These are phyloP conservation scores for Magallana gigas DNA, from an alignment of 1,140 invertebrate genomes.

Conservation along the genomic window DNA sequence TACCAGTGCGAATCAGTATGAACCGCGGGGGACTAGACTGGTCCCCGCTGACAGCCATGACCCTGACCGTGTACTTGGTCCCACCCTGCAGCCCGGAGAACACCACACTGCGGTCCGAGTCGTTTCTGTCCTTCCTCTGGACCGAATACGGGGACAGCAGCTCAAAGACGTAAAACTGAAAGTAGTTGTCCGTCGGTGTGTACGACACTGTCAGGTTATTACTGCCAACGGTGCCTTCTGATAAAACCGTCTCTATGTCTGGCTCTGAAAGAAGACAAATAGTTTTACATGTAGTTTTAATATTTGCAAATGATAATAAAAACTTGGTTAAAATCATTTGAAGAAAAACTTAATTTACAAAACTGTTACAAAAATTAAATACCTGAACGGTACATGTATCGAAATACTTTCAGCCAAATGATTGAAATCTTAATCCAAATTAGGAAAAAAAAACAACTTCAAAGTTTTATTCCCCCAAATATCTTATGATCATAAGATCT, in stretches of 20 bases:
- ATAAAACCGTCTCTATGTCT: constrained; percentile 49
- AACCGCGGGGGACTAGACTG: constrained; percentile 61
- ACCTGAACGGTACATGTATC: no score
- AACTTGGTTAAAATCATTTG: no score
- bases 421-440: no score
- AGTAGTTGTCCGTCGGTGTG: constrained; percentile 58
- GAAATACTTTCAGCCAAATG: no score
- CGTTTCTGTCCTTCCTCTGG: constrained; percentile 58
- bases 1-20: constrained; percentile 64
- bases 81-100: constrained; percentile 67
- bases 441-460: no score
- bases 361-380: no score
- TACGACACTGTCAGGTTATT: constrained; percentile 62
- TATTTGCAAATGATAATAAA: no score
- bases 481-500: no score
- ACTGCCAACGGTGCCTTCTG: constrained; percentile 52
- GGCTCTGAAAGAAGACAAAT: constrained; percentile 65
- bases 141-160: constrained; percentile 42
- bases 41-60: constrained; percentile 63
- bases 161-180: constrained; percentile 67
- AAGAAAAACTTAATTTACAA: no score
- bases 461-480: no score
- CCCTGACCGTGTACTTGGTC: constrained; percentile 63
- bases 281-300: no score
- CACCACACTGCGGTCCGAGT: constrained; percentile 51